phyloP scores from a whole-genome alignment of 2,113 vertebrate species.

The Xenotilapia leptura region DNA sequence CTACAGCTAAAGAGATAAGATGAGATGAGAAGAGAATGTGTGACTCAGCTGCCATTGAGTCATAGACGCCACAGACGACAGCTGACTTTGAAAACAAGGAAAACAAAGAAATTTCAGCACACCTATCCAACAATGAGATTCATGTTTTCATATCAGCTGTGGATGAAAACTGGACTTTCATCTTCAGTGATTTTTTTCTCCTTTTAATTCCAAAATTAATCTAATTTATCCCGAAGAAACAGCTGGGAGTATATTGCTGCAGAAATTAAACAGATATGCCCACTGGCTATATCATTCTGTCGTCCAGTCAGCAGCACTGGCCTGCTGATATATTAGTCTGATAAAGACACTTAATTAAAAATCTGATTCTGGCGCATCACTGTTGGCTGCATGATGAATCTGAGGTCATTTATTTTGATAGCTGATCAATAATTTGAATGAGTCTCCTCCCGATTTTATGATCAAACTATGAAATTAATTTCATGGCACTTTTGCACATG shows the following conservation, averaged over 20 bases:
- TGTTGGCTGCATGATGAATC: background rate
- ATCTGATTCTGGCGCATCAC: background rate
- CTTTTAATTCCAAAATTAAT: background rate
- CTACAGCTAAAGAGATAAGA: background rate
- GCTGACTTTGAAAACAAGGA: background rate
- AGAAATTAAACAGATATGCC: background rate
- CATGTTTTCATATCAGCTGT: background rate
- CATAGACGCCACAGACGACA: background rate
- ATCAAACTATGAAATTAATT: background rate
- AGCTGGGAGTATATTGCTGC: background rate
- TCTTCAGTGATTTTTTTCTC: background rate
- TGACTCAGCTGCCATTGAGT: background rate
- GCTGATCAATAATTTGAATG: background rate
- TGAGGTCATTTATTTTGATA: background rate
- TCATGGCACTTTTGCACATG: background rate
- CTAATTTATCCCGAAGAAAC: background rate
- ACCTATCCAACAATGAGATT: background rate
- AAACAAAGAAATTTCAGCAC: background rate
- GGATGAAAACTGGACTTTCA: background rate
- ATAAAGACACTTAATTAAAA: slow-evolving; percentile 1
- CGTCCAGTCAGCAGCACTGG: background rate
- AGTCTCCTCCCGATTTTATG: background rate
- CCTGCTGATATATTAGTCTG: background rate
- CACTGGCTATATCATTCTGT: background rate
- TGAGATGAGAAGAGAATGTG: background rate